A percentile compares a stretch with the other conserved stretches of the same genome.
These are phyloP conservation scores for Anneissia japonica DNA, from an alignment of 35 echinoderm and acorn worm genomes.

Conservation along the genomic window DNA sequence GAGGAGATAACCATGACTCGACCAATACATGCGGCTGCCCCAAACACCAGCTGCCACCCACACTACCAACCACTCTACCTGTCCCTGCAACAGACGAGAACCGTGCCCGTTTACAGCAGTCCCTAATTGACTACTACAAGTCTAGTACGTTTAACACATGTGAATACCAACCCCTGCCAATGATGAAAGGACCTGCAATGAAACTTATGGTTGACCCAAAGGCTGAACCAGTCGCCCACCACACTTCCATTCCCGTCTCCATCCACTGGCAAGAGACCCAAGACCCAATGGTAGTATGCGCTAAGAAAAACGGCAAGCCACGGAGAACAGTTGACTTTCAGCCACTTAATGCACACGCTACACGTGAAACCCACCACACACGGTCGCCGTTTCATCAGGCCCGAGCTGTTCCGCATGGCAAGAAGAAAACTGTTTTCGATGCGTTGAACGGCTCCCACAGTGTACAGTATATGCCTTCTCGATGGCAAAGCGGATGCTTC, in stretches of 20 bases:
- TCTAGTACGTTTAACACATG: slow-evolving; percentile 23
- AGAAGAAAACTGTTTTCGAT: slow-evolving; percentile 33
- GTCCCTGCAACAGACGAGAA: slow-evolving; percentile 9
- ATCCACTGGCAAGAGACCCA: neutral
- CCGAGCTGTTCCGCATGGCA: neutral
- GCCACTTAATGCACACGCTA: slow-evolving; percentile 6
- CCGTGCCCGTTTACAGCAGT: neutral
- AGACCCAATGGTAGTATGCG: no score
- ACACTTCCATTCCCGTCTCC: slow-evolving; percentile 6
- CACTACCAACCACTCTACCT: neutral
- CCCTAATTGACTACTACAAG: slow-evolving; percentile 2
- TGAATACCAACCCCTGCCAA: slow-evolving; percentile 8
- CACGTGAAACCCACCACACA: slow-evolving; percentile 43
- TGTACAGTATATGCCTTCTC: slow-evolving; percentile 19
- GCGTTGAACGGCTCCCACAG: slow-evolving; percentile 40
- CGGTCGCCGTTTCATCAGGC: slow-evolving; percentile 31
- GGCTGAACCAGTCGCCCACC: slow-evolving; percentile 29
- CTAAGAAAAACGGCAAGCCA: no score
- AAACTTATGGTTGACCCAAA: slow-evolving; percentile 17
- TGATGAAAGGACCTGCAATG: slow-evolving; percentile 14
- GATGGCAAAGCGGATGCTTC: slow-evolving; percentile 15
- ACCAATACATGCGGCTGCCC: no score
- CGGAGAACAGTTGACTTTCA: no score
- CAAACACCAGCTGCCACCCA: neutral
- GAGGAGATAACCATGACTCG: no score